These are phyloP conservation scores for Terrapene triunguis DNA, from an alignment of 2,113 vertebrate genomes.

Conservation along the genomic window DNA sequence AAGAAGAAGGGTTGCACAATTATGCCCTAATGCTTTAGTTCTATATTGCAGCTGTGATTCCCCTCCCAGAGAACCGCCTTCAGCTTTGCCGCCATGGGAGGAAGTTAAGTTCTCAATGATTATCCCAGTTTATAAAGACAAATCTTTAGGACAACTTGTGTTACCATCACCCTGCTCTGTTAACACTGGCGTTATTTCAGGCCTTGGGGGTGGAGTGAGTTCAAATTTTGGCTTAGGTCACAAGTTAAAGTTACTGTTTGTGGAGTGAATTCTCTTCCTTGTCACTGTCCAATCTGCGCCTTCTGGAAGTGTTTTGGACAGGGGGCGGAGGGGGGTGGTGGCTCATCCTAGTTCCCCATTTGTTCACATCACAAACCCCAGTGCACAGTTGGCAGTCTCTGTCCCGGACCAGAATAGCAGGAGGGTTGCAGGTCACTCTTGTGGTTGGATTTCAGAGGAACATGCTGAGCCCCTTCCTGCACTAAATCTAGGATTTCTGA, in stretches of 20 bases:
- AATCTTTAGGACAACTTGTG: not conserved
- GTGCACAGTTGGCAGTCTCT: not conserved
- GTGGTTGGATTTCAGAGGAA: not conserved
- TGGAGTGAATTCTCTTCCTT: not conserved
- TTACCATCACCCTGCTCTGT: fast-evolving
- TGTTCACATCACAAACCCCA: not conserved
- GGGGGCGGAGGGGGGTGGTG: not conserved
- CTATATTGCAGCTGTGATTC: fast-evolving
- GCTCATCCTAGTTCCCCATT: not conserved
- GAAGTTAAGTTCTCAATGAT: not conserved
- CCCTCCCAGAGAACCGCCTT: not conserved
- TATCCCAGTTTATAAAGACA: not conserved
- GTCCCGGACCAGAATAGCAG: not conserved
- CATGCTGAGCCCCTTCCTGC: not conserved
- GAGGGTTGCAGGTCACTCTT: not conserved
- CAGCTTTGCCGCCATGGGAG: not conserved
- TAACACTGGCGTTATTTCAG: not conserved
- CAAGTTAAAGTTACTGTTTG: not conserved
- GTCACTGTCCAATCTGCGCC: not conserved
- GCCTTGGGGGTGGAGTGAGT: not conserved
- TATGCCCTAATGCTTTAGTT: not conserved
- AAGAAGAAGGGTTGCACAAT: not conserved
- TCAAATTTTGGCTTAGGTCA: not conserved
- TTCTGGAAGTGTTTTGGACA: not conserved
- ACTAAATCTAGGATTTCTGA: not conserved